Base-by-base conservation (phyloP, 2,888 invertebrate genomes). In the Invenusta paracnida region DNA sequence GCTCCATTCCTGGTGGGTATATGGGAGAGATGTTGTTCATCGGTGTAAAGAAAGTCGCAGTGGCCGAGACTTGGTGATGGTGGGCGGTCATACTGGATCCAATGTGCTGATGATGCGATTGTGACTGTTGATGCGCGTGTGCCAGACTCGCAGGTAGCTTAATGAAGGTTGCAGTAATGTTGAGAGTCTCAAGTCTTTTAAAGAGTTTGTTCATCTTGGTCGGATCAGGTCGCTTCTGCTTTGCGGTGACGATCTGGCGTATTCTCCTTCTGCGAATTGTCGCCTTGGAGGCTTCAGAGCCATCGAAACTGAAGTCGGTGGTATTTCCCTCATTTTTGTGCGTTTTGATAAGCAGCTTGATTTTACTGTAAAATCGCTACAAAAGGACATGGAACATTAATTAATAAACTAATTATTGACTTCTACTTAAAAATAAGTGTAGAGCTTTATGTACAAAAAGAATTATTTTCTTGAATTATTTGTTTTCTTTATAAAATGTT, bases 281-380 rank as follows among this genome's bases (percentile, higher is more conserved):
- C 23, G 11, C 82, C 27, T 25, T 29, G 2, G 82, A 82, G 11
- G 29, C 82, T 5, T 82, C 82, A 5, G 82, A 82, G 1, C 82
- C 82, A 17, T 82, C 82, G 27, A 82, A 82, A 23, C 29, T 5
- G 17, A 82, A 82, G 1, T 29, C 29, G 23, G 25, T 23, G 1
- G 27, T 17, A 28, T 13, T 82, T 29, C 82, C 82, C 23, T 29
- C 29, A 28, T 23, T 30, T 29, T 30, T 29, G 27, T 82, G 82
- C n/a, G 29, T 30, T 1, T 30, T 82, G 27, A 82, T 29, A 1
- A 82, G 82, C 82, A 25, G 82, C 23, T 25, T 23, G 0, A 82
- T 30, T 27, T 82, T 82, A 23, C 82, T 23, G 17, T 30, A 82
- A 30, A 30, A 82, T 23, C 82, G 82, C 82, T 82, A 28, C 23